Base-by-base conservation (phyloP, 2,797 vertebrate species). In the Urosaurus nigricauda region DNA sequence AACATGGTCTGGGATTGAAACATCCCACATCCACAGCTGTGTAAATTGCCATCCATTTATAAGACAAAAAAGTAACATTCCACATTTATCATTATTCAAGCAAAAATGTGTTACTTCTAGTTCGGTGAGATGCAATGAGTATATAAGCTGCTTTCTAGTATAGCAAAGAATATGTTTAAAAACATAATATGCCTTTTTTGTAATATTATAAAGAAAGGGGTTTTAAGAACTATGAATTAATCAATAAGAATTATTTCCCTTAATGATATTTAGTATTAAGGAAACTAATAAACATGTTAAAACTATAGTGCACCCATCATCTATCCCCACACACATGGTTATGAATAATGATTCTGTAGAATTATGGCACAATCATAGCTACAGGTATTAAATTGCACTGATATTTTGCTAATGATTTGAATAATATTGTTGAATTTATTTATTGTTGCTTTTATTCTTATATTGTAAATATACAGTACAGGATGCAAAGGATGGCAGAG, bases 21-120 rank as follows among this genome's bases (percentile, higher is more conserved):
- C 98, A 98, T 99, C 98, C 98, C 98, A 97, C 97, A 97, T 98
- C 97, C 98, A 97, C 98, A 98, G 98, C 98, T 98, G 98, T 98
- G 96, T 97, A 98, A 98, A 98, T 98, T 98, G 97, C 97, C 97
- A 97, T 97, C 96, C 97, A 97, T 98, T 98, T 98, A 98, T 97
- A 98, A 97, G 97, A 98, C 96, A 97, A 95, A 96, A 95, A 96
- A 96, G 96, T 96, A 96, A 96, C 95, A 94, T 97, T 97, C 95
- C 94, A 96, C 93, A 96, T 96, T 96, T 95, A 97, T 97, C 96
- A 97, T 97, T 97, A 97, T 96, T 96, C 96, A 96, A 96, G 96
- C 96, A 97, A 96, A 96, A 96, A 95, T 94, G 86, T 94, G 92
- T 91, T 94, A 95, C 89, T 96, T 90, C 90, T 95, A 94, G 94